A percentile compares a stretch with the other conserved stretches of the same genome.
Evolutionary conservation across 2,888 invertebrate species (phyloP).

Genomic region (Diabrotica balteata): DNA sequence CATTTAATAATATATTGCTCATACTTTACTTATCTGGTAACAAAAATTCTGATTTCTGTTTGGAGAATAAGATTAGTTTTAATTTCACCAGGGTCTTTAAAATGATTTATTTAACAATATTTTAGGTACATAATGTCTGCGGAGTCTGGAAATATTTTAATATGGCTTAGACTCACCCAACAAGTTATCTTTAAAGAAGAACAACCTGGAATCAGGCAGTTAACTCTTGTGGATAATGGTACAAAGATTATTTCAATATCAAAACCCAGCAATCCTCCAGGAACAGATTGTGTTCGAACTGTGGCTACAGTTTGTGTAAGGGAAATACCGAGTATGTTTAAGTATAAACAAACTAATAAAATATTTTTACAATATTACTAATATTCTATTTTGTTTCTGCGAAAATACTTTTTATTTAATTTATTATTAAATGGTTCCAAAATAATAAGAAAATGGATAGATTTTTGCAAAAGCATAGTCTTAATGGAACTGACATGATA

Average conservation of each 20-base stretch:
- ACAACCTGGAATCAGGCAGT: slow-evolving; percentile 79
- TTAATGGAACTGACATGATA: no score
- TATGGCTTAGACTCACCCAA: slow-evolving; percentile 83
- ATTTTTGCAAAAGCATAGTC: no score
- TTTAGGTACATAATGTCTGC: slow-evolving; percentile 81
- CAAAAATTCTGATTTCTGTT: no score
- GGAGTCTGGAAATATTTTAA: slow-evolving; percentile 88
- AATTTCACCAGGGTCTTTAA: not conserved
- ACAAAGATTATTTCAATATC: slow-evolving; percentile 78
- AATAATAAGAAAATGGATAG: no score
- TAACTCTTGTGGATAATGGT: slow-evolving; percentile 77
- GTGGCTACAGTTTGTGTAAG: slow-evolving; percentile 73
- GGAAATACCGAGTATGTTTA: slow-evolving; percentile 72
- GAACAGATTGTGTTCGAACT: slow-evolving; percentile 70
- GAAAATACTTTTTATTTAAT: no score
- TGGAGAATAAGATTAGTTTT: no score
- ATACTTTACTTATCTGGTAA: no score
- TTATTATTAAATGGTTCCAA: no score
- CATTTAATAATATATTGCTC: no score
- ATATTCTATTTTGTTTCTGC: slow-evolving; percentile 18
- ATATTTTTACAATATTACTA: not conserved
- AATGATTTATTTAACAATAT: slow-evolving; percentile 2
- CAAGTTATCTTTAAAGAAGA: slow-evolving; percentile 83
- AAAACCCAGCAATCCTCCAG: slow-evolving; percentile 69
- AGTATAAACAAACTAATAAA: slow-evolving; percentile 4